These are phyloP conservation scores for Seison nebaliae DNA, from an alignment of 1,140 invertebrate genomes.

Conservation along the genomic window DNA sequence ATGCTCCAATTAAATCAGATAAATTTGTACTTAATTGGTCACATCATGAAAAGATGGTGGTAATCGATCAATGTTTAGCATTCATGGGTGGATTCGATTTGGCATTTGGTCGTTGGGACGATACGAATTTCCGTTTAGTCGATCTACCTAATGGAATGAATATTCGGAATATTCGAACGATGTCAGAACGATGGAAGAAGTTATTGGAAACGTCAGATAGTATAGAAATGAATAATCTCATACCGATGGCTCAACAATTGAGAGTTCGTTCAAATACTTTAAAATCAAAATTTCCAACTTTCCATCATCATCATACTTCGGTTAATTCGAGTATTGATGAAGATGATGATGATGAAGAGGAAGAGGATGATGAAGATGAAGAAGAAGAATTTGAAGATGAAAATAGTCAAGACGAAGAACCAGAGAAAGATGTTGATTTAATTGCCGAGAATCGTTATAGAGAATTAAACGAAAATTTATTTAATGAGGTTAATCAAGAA, in stretches of 20 bases:
- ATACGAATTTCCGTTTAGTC: slow-evolving; percentile 27
- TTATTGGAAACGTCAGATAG: too few species aligned
- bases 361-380: not conserved
- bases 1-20: slow-evolving; percentile 43
- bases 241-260: too few species aligned
- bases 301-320: slow-evolving; percentile 1
- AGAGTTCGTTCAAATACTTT: slow-evolving; percentile 1
- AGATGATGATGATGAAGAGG: not conserved
- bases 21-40: slow-evolving; percentile 58
- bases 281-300: slow-evolving; percentile 3
- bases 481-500: not conserved
- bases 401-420: too few species aligned
- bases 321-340: slow-evolving; percentile 6
- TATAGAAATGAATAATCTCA: too few species aligned
- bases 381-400: not conserved
- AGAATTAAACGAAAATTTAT: not conserved
- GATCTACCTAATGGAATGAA: slow-evolving; percentile 7
- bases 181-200: too few species aligned
- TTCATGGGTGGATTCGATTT: slow-evolving; percentile 86
- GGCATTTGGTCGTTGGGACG: slow-evolving; percentile 56
- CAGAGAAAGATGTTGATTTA: too few species aligned
- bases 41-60: slow-evolving; percentile 86
- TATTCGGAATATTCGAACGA: too few species aligned
- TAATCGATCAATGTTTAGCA: slow-evolving; percentile 73
- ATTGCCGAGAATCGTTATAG: not conserved